Evolutionary conservation across 2,113 vertebrate species (phyloP), one percentile per base, ranked within the genome.

Genomic region (Nothoprocta pentlandii): DNA sequence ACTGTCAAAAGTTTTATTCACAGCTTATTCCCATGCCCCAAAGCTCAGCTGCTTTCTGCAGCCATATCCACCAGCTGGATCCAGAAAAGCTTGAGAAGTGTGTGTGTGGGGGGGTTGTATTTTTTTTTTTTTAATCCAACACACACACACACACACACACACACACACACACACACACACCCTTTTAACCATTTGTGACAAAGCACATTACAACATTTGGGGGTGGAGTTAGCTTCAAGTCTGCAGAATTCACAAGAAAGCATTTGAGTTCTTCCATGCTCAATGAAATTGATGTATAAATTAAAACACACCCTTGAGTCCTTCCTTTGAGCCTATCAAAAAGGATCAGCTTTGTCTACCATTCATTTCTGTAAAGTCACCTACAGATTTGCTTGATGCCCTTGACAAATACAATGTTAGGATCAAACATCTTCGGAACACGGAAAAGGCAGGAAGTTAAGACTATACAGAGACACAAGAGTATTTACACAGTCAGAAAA

Each of bases 201-300:
- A 87, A 81, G 17, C 1, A 20, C 3, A 8, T 8, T 26, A 80
- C 28, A 30, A 23, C 4, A 36, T 46, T 42, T 80, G 30, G 26
- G 26, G 14, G 26, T 54, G 26, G 53, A 54, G 8, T 30, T 68
- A 84, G 46, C 7, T 46, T 21, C 17, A 16, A 62, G 71, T 89
- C 76, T 66, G 8, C 47, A 84, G 41, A 47, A 71, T 64, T 16
- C 21, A 89, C 17, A 32, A 53, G 41, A 73, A 91, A 94, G 80
- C 0, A 1, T 36, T 1, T 34, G 10, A 4, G 10, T 26, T 88
- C 13, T 63, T 67, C 59, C 41, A 70, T 1, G 14, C 9, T 8
- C 23, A 80, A 1, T 23, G 16, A 7, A 75, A 59, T 34, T 44
- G 64, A 3, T 12, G 39, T 21, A 58, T 61, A 90, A 64, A 22